Percentiles rank a stretch among this genome's conserved stretches.
Conservation (phyloP, 23 tunicate species). For the Oikopleura albicans region DNA sequence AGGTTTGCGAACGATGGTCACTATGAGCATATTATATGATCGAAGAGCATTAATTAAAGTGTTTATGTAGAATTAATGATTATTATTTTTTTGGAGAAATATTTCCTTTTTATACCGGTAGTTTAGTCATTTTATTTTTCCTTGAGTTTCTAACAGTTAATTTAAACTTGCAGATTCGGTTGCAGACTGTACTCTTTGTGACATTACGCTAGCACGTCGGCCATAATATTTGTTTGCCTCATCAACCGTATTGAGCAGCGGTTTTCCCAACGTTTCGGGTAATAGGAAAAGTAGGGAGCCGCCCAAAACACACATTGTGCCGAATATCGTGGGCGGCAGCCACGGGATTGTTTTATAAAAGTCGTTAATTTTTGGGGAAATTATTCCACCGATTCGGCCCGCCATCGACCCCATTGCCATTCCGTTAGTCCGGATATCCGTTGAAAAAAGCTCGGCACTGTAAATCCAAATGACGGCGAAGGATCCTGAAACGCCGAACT, state of each 20-base stretch:
- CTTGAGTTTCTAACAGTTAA: too few species aligned
- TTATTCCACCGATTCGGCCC: slow-evolving; percentile 12
- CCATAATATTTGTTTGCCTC: background rate
- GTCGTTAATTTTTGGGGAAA: background rate
- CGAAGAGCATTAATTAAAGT: too few species aligned
- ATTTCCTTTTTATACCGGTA: too few species aligned
- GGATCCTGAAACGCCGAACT: background rate
- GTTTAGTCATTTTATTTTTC: too few species aligned
- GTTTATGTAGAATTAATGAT: too few species aligned
- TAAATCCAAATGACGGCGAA: slow-evolving; percentile 7
- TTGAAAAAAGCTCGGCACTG: background rate
- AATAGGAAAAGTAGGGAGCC: background rate
- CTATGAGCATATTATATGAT: too few species aligned
- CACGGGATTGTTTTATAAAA: background rate
- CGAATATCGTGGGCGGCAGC: background rate
- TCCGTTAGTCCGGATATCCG: background rate
- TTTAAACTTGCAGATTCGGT: too few species aligned
- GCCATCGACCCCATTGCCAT: background rate
- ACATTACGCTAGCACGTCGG: too few species aligned
- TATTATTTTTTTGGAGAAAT: too few species aligned
- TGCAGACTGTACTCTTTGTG: too few species aligned
- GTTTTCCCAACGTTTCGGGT: background rate
- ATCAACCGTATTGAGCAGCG: background rate
- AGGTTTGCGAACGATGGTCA: too few species aligned
- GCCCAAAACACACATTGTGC: background rate